These are phyloP conservation scores for Caenorhabditis doughertyi DNA, from an alignment of 2,888 invertebrate genomes.

Conservation along the genomic window DNA sequence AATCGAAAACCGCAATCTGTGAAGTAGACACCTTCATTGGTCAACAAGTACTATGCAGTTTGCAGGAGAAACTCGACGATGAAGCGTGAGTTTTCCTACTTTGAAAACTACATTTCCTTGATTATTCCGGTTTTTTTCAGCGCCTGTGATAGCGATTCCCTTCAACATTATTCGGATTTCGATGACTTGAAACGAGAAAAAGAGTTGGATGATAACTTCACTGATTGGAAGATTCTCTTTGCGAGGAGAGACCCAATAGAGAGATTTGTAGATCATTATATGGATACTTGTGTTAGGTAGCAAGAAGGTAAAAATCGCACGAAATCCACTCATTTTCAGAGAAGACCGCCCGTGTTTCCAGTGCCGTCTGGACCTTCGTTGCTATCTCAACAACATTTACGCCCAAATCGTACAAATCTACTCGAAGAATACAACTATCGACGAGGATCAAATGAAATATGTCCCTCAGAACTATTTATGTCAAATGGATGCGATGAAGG, in stretches of 20 bases:
- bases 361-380: constrained; percentile 42
- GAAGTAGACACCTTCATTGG: constrained; percentile 38
- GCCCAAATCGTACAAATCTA: constrained; percentile 5
- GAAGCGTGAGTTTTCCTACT: constrained; percentile 21
- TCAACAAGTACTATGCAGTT: constrained; percentile 24
- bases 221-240: constrained; percentile 40
- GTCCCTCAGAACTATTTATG: constrained; percentile 53
- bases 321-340: constrained; percentile 13
- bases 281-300: constrained; percentile 53
- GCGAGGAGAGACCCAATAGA: constrained; percentile 40
- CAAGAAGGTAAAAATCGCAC: too few relatives aligned
- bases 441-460: constrained; percentile 44
- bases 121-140: background rate
- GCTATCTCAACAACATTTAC: constrained; percentile 34
- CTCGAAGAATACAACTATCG: constrained; percentile 1
- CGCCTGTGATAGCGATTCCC: constrained; percentile 38
- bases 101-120: background rate
- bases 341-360: constrained; percentile 45
- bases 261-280: constrained; percentile 44
- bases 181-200: constrained; percentile 12
- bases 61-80: constrained; percentile 24
- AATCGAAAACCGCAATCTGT: constrained; percentile 19
- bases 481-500: constrained; percentile 41
- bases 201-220: constrained; percentile 29
- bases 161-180: constrained; percentile 33